Conservation (phyloP, 2,113 vertebrate species). For the Aspiorhynchus laticeps region DNA sequence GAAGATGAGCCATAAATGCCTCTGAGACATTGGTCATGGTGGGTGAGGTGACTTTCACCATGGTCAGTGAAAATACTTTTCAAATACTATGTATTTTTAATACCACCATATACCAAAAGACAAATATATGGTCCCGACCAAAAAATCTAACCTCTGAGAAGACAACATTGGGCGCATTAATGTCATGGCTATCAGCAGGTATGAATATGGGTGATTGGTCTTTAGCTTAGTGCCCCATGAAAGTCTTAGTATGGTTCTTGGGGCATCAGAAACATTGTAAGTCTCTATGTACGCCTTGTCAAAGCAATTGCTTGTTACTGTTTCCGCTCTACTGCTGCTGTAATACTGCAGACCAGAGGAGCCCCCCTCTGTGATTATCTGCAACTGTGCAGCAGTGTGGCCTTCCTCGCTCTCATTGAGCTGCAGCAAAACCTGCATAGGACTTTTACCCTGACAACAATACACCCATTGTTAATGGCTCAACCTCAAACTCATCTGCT, state of each 20-base stretch:
- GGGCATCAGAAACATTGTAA: neutral
- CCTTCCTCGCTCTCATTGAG: conserved; percentile 10
- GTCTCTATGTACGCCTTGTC: conserved; percentile 9
- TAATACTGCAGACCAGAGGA: conserved; percentile 24
- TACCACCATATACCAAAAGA: neutral
- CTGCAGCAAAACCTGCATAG: conserved; percentile 43
- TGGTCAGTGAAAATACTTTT: neutral
- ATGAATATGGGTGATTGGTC: conserved; percentile 42
- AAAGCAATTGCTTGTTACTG: conserved; percentile 34
- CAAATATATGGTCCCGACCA: neutral
- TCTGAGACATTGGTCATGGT: conserved; percentile 1
- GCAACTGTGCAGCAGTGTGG: conserved; percentile 48
- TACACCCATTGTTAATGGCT: conserved; percentile 1
- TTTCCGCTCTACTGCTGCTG: conserved; percentile 27
- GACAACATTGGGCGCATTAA: conserved; percentile 19
- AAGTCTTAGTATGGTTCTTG: neutral
- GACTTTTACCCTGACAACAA: conserved; percentile 49
- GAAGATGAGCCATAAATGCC: conserved; percentile 12
- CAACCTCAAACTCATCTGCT: conserved; percentile 26
- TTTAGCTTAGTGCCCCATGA: neutral
- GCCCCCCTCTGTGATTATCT: conserved; percentile 48
- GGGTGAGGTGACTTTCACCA: conserved; percentile 10
- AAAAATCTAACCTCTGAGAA: conserved; percentile 18
- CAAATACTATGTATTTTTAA: neutral
- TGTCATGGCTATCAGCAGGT: conserved; percentile 31